phyloP scores from a whole-genome alignment of 2,113 vertebrate species.

The Uria lomvia region DNA sequence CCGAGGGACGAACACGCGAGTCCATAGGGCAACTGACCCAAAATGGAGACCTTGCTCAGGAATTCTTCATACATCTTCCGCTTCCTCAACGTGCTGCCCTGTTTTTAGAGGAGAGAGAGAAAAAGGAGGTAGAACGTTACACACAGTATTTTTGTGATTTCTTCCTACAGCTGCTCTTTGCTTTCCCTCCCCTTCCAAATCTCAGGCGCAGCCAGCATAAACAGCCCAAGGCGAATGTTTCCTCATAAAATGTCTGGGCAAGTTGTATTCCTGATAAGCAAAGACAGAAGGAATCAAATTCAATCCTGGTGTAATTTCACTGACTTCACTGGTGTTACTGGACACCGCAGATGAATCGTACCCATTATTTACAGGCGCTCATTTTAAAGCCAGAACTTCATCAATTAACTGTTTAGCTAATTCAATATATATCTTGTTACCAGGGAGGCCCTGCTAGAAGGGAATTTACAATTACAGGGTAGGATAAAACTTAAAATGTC shows the following conservation, averaged over 20 bases:
- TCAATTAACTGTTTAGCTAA: constrained; percentile 36
- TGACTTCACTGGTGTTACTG: constrained; percentile 23
- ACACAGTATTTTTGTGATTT: constrained; percentile 41
- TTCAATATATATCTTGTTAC: background rate
- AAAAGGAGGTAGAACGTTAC: background rate
- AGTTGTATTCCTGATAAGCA: constrained; percentile 32
- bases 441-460: background rate
- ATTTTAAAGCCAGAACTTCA: background rate
- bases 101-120: constrained; percentile 48
- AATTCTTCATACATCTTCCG: constrained; percentile 98
- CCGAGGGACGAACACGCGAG: background rate
- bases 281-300: constrained; percentile 37
- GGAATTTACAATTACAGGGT: background rate
- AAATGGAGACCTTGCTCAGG: constrained; percentile 96
- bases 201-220: background rate
- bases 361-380: background rate
- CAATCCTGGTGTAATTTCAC: constrained; percentile 14
- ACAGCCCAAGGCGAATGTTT: constrained; percentile 4
- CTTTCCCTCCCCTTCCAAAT: background rate
- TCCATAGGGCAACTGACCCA: constrained; percentile 80
- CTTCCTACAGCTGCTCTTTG: constrained; percentile 42
- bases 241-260: constrained; percentile 49
- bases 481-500: background rate
- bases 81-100: constrained; percentile 96
- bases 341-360: background rate